Evolutionary conservation across 2,888 invertebrate species (phyloP).

Genomic region (Lithosia quadra): DNA sequence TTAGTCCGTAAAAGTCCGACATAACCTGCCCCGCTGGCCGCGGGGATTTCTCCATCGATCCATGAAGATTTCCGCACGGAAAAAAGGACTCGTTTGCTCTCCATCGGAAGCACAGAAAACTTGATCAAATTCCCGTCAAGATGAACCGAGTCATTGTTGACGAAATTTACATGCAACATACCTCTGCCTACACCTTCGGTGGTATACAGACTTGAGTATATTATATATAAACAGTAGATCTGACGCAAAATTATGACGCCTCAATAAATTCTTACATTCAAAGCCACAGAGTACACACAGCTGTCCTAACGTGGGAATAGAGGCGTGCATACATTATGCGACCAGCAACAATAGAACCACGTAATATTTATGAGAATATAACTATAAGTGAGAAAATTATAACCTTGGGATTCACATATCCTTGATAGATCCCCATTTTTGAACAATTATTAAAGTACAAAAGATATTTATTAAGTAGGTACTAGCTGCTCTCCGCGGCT

Average conservation of each 20-base stretch:
- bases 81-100: no score
- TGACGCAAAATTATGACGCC: conserved; percentile 20
- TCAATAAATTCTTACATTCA: conserved; percentile 20
- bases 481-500: no score
- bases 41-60: no score
- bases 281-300: conserved; percentile 35
- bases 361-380: conserved; percentile 32
- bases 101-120: no score
- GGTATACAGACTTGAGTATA: not conserved
- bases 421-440: conserved; percentile 15
- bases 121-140: no score
- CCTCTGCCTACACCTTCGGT: not conserved
- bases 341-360: conserved; percentile 47
- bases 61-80: no score
- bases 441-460: not conserved
- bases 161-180: not conserved
- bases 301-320: conserved; percentile 48
- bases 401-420: conserved; percentile 25
- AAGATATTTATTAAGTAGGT: not conserved
- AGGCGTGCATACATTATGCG: conserved; percentile 40
- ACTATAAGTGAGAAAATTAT: conserved; percentile 28
- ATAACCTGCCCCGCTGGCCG: no score
- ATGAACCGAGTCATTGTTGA: no score
- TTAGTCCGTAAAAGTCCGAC: no score
- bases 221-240: not conserved